Evolutionary conservation across 1,140 invertebrate species (phyloP).

Genomic region (Hesperophylax magnus): DNA sequence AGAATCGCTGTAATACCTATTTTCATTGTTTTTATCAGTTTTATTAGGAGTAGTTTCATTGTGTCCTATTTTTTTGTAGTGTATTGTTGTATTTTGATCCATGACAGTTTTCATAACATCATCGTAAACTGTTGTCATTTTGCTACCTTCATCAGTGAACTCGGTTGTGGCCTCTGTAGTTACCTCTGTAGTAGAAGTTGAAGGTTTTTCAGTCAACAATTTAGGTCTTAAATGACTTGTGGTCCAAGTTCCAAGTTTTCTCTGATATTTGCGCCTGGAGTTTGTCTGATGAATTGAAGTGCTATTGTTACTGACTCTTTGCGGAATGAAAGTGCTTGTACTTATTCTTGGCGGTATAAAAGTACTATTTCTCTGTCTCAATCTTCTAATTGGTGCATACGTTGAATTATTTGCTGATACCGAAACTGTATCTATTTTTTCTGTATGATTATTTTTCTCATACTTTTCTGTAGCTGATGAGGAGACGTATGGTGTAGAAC

Average conservation of each 20-base stretch:
- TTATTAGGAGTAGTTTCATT: background rate
- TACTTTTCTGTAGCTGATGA: no score
- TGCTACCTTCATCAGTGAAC: background rate
- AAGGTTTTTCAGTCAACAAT: slow-evolving; percentile 30
- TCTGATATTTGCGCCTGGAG: slow-evolving; percentile 38
- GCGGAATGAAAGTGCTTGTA: slow-evolving; percentile 66
- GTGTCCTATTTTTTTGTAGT: background rate
- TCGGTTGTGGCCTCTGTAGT: slow-evolving; percentile 16
- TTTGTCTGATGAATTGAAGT: slow-evolving; percentile 20
- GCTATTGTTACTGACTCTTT: slow-evolving; percentile 5
- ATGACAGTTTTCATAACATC: slow-evolving; percentile 47
- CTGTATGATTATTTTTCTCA: slow-evolving; percentile 36
- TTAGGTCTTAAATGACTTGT: slow-evolving; percentile 59
- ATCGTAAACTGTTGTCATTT: slow-evolving; percentile 28
- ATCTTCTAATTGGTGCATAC: no score
- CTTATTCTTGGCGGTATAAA: slow-evolving; percentile 60
- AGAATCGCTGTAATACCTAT: slow-evolving; percentile 5
- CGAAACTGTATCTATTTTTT: no score
- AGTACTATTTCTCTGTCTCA: slow-evolving; percentile 57
- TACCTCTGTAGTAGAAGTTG: slow-evolving; percentile 50
- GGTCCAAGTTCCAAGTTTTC: slow-evolving; percentile 59
- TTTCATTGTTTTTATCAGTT: background rate
- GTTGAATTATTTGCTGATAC: no score
- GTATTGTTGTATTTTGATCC: slow-evolving; percentile 51
- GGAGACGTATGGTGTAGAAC: no score